Evolutionary conservation across 1,140 invertebrate species (phyloP).

Genomic region (Phocides pigmalion): DNA sequence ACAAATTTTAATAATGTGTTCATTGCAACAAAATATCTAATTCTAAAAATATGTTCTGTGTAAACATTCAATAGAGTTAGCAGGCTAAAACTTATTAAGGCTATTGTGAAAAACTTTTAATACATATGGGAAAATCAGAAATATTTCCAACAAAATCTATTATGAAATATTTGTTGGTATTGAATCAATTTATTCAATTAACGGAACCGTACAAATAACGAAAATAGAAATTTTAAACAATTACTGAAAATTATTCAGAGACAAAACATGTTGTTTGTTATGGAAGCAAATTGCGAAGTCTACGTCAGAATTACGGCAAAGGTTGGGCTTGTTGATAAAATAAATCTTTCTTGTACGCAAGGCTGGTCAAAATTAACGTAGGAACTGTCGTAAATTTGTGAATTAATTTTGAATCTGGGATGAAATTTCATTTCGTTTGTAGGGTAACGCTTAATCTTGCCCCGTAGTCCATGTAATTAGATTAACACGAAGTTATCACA

Average conservation of each 20-base stretch:
- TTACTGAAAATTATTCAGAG: conserved; percentile 1
- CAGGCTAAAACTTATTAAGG: no score
- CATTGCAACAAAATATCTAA: no score
- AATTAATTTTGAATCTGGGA: conserved; percentile 12
- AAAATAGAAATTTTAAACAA: not conserved
- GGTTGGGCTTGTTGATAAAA: conserved; percentile 16
- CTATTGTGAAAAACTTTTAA: no score
- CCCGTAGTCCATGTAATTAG: conserved; percentile 3
- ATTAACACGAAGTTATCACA: conserved; percentile 8
- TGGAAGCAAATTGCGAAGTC: conserved; percentile 1
- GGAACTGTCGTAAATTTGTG: conserved; percentile 16
- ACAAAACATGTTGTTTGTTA: not conserved
- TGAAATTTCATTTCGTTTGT: conserved; percentile 16
- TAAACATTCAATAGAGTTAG: no score
- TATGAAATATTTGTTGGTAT: no score
- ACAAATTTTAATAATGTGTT: no score
- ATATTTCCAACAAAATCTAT: no score
- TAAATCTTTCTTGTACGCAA: conserved; percentile 6
- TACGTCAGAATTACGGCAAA: conserved; percentile 13
- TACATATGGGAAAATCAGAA: not conserved
- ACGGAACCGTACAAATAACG: not conserved
- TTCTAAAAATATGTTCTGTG: no score
- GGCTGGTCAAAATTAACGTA: conserved; percentile 12
- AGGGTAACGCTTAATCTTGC: conserved; percentile 10
- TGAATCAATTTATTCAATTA: no score